phyloP scores from a whole-genome alignment of 2,113 vertebrate species.

The Crotalus tigris region DNA sequence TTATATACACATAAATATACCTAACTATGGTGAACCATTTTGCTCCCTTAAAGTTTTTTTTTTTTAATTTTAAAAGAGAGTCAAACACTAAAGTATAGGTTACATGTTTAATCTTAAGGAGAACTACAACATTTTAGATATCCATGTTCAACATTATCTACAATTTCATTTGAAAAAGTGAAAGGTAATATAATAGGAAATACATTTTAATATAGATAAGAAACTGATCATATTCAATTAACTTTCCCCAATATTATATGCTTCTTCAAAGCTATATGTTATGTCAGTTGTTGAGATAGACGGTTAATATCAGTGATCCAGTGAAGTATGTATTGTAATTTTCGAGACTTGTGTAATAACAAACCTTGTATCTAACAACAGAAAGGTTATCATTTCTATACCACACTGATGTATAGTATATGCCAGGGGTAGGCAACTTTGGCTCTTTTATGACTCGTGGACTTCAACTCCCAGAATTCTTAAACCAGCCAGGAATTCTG shows the following conservation, averaged over 20 bases:
- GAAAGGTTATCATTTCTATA: not conserved
- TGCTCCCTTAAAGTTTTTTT: not conserved
- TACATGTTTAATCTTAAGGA: not conserved
- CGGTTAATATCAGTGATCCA: not conserved
- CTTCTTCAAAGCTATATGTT: not conserved
- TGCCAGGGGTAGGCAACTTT: not conserved
- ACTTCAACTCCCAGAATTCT: no score
- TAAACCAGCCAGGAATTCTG: no score
- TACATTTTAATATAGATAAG: not conserved
- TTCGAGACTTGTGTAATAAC: not conserved
- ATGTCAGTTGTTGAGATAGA: not conserved
- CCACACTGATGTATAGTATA: not conserved
- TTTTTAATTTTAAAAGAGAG: not conserved
- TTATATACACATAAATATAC: not conserved
- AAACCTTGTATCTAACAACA: not conserved
- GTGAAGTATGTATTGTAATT: not conserved
- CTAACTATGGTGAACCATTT: not conserved
- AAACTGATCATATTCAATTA: not conserved
- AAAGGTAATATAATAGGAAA: not conserved
- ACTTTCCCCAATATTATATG: not conserved
- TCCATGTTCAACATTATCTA: not conserved
- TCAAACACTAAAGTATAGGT: not conserved
- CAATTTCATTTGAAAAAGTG: not conserved
- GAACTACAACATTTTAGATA: not conserved
- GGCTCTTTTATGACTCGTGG: no score